Base-by-base conservation (phyloP, 37 sponge, comb jelly and placozoan species). In the Geodia barretti region DNA sequence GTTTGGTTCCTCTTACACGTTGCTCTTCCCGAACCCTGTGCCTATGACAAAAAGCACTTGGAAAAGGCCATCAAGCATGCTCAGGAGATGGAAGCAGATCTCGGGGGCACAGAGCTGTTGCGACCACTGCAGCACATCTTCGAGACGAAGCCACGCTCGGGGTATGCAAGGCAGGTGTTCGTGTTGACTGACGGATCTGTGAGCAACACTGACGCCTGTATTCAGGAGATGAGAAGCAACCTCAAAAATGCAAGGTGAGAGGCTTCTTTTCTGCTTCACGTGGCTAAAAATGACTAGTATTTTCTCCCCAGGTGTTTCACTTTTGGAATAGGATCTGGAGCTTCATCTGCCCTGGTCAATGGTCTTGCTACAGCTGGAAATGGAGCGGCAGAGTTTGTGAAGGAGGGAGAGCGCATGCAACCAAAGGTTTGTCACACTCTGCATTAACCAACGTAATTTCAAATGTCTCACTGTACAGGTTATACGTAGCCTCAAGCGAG, bases 41-140 rank as follows among this genome's bases (percentile, higher is more conserved):
- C 88, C 5, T 92, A 92, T 34, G 38, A 68, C 54, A 88, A 92
- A 73, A 43, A 73, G 42, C 79, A 60, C 17, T 71, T 92, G 35
- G 93, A 87, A 31, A 81, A 28, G 39, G 93, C 93, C 24, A 79
- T 67, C 2, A 20, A 32, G 1, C 85, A 88, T 47, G 82, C 81
- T 1, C 72, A 73, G 41, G 1, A 31, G 0, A 66, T 92, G 81
- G 23, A 79, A 28, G 93, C 93, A 33, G 62, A 80, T 41, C 73
- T 92, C 14, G 93, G 93, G n/a, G 93, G 89, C 11, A 92, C 93
- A 64, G 86, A 87, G 68, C 75, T 92, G 40, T 68, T 78, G 33
- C 77, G 38, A 8, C 93, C 93, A 24, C 75, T 92, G 66, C 61
- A 92, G 75, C 41, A 80, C 43, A 83, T 88, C 72, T 92, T 88